A percentile compares a stretch with the other conserved stretches of the same genome.
Evolutionary conservation across 2,888 invertebrate genomes (phyloP).

Genomic region (Lasius platythorax): DNA sequence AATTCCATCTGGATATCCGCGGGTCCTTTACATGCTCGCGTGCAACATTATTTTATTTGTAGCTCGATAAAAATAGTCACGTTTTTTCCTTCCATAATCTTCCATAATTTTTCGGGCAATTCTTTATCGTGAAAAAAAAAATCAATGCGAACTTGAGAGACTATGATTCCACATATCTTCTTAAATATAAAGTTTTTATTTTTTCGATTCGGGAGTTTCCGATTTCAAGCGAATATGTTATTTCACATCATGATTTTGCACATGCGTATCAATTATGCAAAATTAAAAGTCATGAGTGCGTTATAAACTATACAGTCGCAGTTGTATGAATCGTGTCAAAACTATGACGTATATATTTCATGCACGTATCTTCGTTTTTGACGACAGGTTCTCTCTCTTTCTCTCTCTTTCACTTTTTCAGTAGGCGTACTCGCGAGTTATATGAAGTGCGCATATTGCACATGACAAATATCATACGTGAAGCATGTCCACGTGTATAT

Average conservation of each 20-base stretch:
- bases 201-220: background rate
- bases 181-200: conserved; percentile 4
- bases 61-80: conserved; percentile 24
- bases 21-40: background rate
- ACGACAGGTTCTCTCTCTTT: background rate
- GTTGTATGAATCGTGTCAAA: background rate
- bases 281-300: background rate
- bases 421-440: conserved; percentile 28
- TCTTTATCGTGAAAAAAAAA: background rate
- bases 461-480: conserved; percentile 35
- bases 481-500: conserved; percentile 27
- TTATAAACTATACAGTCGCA: background rate
- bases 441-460: conserved; percentile 6
- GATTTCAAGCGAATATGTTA: background rate
- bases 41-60: conserved; percentile 34
- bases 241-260: background rate
- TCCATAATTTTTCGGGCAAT: conserved; percentile 11
- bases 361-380: background rate
- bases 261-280: background rate
- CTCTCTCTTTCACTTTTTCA: background rate
- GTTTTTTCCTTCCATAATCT: background rate
- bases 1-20: conserved; percentile 34
- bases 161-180: background rate
- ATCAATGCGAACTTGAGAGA: background rate
- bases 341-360: background rate